A percentile compares a stretch with the other conserved stretches of the same genome.
Evolutionary conservation across 2,797 vertebrate genomes (phyloP).

Genomic region (Macropodus opercularis): DNA sequence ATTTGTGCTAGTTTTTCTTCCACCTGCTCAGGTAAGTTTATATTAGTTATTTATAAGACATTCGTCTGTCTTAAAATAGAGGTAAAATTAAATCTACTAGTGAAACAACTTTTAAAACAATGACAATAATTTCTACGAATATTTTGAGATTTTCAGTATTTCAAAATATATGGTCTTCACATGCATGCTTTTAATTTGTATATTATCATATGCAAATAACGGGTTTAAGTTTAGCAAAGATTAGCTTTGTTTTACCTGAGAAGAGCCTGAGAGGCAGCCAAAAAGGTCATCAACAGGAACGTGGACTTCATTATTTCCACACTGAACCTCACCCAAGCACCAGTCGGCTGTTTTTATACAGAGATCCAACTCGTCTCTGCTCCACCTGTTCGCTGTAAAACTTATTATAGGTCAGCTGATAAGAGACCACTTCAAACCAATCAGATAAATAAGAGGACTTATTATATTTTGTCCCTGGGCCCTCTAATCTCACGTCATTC

Average conservation of each 20-base stretch:
- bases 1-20: too few species aligned
- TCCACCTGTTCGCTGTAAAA: constrained; percentile 2
- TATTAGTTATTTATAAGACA: too few species aligned
- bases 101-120: background rate
- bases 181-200: too few species aligned
- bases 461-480: background rate
- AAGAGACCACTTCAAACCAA: constrained; percentile 27
- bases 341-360: background rate
- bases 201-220: too few species aligned
- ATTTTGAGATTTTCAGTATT: background rate
- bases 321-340: background rate
- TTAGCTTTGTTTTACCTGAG: constrained; percentile 12
- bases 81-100: too few species aligned
- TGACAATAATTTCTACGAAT: background rate
- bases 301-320: constrained; percentile 39
- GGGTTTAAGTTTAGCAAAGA: background rate
- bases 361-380: background rate
- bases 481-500: background rate
- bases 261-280: constrained; percentile 13
- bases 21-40: too few species aligned
- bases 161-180: background rate
- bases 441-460: constrained; percentile 21
- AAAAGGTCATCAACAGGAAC: constrained; percentile 8
- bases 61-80: too few species aligned
- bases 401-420: constrained; percentile 23